A percentile compares a stretch with the other conserved stretches of the same genome.
Evolutionary conservation across 2,113 vertebrate species (phyloP).

Genomic region (Herpailurus yagouaroundi): DNA sequence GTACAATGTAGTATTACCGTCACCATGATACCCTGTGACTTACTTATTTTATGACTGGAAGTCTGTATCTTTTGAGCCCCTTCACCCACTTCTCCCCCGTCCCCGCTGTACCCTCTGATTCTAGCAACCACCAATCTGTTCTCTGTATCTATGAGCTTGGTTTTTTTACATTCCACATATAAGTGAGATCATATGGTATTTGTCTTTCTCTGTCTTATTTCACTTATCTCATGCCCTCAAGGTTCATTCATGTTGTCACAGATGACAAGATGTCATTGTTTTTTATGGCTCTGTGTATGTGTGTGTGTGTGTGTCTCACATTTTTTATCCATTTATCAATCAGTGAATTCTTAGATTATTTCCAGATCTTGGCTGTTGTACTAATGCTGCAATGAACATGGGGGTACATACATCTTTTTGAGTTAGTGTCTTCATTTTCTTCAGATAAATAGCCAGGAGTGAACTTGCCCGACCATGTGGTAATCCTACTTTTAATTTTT

Average conservation of each 20-base stretch:
- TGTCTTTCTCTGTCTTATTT: background rate
- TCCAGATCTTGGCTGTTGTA: background rate
- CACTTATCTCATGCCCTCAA: background rate
- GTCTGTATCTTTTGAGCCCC: background rate
- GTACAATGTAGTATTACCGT: background rate
- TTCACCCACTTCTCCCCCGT: background rate
- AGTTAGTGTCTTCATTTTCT: background rate
- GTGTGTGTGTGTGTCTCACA: background rate
- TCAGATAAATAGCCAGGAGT: background rate
- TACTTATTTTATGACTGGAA: background rate
- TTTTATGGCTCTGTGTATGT: background rate
- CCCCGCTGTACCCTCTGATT: background rate
- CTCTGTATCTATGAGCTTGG: background rate
- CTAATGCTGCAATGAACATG: background rate
- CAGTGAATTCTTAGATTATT: background rate
- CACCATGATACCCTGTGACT: background rate
- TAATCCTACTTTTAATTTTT: background rate
- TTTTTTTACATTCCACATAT: background rate
- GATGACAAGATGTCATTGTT: background rate
- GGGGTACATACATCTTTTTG: background rate
- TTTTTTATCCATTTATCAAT: background rate
- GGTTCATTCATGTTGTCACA: background rate
- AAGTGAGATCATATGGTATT: background rate
- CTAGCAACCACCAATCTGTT: background rate
- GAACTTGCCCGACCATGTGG: background rate